Base-by-base conservation (phyloP, 2,113 vertebrate species). In the Electrona antarctica region DNA sequence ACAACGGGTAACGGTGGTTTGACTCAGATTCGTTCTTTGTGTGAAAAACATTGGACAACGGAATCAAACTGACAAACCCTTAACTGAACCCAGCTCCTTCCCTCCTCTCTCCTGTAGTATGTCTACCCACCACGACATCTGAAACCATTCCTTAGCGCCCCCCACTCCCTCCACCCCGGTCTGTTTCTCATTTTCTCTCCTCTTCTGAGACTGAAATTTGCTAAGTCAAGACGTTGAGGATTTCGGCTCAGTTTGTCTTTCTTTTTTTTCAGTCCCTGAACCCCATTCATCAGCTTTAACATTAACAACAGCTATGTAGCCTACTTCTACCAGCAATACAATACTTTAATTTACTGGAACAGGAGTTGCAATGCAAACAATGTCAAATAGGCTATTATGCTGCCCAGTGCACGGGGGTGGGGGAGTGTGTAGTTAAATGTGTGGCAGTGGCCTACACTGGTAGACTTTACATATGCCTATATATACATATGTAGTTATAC, bases 171-270 rank as follows among this genome's bases (percentile, higher is more conserved):
- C 79, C 70, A 71, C 69, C 74, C 60, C 76, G 81, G 82, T 89
- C 89, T 93, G 86, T 76, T 90, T 89, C 84, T 90, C 84, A 88
- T 90, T 91, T 87, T 81, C 78, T 62, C 9, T 79, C 60, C 45
- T 50, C 60, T 64, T 78, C 73, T 77, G 59, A 57, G 73, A 74
- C 76, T 90, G 91, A 90, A 93, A 91, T 81, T 50, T 78, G 85
- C 91, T 74, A 88, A 81, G 62, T 60, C 81, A 89, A 92, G 88
- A 83, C 58, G 74, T 78, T 64, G 52, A 83, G 77, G 76, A 68
- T 72, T 82, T 81, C 90, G 84, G 74, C 59, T 80, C 28, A 62
- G 73, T 11, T 58, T 75, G 64, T 69, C 33, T 49, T 15, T 76
- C 73, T 54, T 50, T 67, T 45, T 46, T 60, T 54, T 68, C 66